phyloP scores from a whole-genome alignment of 35 echinoderm and acorn worm species.

The Holothuria glaberrima region DNA sequence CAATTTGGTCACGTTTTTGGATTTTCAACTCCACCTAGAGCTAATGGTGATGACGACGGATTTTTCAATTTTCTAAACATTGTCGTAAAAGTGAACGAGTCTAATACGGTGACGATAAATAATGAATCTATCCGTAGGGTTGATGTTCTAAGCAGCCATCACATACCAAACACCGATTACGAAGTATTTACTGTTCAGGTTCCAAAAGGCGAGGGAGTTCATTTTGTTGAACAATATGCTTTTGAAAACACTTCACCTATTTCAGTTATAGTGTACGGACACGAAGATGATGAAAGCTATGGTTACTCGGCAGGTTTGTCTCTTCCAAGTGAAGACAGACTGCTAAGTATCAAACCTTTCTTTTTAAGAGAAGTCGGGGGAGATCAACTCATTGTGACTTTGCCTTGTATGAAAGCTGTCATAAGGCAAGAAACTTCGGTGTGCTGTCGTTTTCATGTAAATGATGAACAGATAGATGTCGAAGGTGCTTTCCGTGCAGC shows the following conservation, averaged over 20 bases:
- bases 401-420: constrained; percentile 60
- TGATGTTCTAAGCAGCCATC: background rate
- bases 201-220: constrained; percentile 66
- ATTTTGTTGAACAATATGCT: constrained; percentile 71
- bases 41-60: constrained; percentile 36
- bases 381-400: constrained; percentile 53
- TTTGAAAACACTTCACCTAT: constrained; percentile 17
- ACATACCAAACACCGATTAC: constrained; percentile 30
- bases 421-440: background rate
- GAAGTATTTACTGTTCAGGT: background rate
- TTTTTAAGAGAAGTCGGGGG: constrained; percentile 70
- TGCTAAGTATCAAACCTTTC: constrained; percentile 60
- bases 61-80: constrained; percentile 73
- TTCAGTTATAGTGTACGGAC: constrained; percentile 74
- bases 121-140: background rate
- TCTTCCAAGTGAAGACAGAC: constrained; percentile 60
- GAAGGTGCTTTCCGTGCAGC: background rate
- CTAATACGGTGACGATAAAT: constrained; percentile 47
- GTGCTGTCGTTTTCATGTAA: constrained; percentile 41
- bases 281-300: constrained; percentile 65
- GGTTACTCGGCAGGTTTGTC: constrained; percentile 69
- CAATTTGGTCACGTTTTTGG: constrained; percentile 70
- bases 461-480: constrained; percentile 19
- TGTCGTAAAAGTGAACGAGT: constrained; percentile 42
- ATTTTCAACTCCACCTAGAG: constrained; percentile 65